phyloP scores from a whole-genome alignment of 2,797 vertebrate species.

The Phoeniculus purpureus region DNA sequence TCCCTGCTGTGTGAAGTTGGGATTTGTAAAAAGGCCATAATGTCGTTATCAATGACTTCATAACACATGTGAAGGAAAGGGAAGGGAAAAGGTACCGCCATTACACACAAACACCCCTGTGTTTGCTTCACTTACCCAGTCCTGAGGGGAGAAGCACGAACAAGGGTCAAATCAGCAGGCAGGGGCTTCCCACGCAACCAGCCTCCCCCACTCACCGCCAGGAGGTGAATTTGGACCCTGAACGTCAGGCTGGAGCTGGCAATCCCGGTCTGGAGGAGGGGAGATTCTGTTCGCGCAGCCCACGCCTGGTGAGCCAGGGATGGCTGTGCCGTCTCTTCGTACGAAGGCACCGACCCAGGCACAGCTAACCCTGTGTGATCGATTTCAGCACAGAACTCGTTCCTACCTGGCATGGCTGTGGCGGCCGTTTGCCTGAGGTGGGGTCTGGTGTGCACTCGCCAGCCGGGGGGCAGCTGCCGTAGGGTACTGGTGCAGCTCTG shows the following conservation, averaged over 20 bases:
- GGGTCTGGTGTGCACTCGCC: neutral
- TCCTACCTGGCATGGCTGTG: neutral
- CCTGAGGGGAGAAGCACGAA: neutral
- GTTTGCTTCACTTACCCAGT: neutral
- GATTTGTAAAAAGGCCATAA: neutral
- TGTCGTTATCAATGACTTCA: neutral
- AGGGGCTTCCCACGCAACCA: neutral
- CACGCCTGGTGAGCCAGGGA: neutral
- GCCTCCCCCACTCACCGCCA: neutral
- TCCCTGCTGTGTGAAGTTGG: neutral
- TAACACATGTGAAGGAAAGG: neutral
- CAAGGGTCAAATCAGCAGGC: neutral
- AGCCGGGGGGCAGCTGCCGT: neutral
- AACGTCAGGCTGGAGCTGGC: neutral
- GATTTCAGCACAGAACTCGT: neutral
- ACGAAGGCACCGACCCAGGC: neutral
- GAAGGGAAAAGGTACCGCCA: neutral
- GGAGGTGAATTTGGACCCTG: neutral
- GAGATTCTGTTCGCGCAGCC: neutral
- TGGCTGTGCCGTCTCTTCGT: neutral
- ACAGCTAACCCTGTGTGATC: neutral
- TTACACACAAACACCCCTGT: neutral
- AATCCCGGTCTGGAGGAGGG: neutral
- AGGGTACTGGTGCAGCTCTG: rapidly evolving
- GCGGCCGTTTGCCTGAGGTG: neutral